These are phyloP conservation scores for Garrulus glandarius DNA, from an alignment of 2,797 vertebrate species.

Conservation along the genomic window DNA sequence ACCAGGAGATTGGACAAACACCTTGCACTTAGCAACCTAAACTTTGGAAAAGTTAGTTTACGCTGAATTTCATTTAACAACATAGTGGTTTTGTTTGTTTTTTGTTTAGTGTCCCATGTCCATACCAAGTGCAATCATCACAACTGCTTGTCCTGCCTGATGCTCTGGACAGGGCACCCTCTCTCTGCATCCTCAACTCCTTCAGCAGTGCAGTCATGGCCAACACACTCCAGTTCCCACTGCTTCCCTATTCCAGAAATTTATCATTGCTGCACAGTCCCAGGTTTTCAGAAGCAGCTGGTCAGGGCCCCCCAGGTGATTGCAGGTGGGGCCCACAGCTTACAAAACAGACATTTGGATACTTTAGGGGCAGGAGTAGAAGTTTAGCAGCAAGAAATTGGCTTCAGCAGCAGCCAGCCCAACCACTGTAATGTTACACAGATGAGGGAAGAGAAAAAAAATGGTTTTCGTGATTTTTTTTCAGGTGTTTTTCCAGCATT, in stretches of 20 bases:
- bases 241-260: not conserved
- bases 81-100: too few species aligned
- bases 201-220: not conserved
- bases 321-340: not conserved
- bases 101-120: fast-evolving
- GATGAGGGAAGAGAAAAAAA: not conserved
- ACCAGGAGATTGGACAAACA: not conserved
- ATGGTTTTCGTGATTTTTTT: too few species aligned
- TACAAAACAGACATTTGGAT: not conserved
- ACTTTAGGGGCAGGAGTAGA: not conserved
- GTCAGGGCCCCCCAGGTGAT: not conserved
- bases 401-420: not conserved
- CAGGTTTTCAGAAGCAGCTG: not conserved
- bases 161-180: not conserved
- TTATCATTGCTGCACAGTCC: not conserved
- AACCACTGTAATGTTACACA: not conserved
- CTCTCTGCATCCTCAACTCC: not conserved
- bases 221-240: not conserved
- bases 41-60: not conserved
- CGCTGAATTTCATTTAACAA: not conserved
- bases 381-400: not conserved
- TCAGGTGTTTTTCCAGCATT: not conserved
- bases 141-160: not conserved
- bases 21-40: not conserved
- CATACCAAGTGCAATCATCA: not conserved